Percentiles rank a stretch among this genome's conserved stretches.
These are phyloP conservation scores for Urosaurus nigricauda DNA, from an alignment of 2,797 vertebrate species.

Conservation along the genomic window DNA sequence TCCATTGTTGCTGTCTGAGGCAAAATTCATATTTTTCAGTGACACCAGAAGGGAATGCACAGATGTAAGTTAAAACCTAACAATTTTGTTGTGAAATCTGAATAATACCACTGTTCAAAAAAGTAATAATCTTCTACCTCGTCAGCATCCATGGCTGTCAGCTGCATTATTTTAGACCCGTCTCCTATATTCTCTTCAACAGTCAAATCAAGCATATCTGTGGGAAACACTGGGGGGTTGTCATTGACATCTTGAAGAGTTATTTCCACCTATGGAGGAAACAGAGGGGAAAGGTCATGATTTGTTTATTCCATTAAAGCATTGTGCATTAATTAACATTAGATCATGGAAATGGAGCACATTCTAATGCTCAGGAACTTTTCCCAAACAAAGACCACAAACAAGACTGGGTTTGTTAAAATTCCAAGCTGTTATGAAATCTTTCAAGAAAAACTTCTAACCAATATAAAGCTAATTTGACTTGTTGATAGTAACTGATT, in stretches of 20 bases:
- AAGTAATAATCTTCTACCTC: slow-evolving; percentile 80
- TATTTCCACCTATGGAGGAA: slow-evolving; percentile 91
- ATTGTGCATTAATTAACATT: slow-evolving; percentile 49
- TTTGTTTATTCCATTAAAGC: slow-evolving; percentile 36
- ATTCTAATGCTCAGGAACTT: slow-evolving; percentile 54
- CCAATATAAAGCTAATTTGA: slow-evolving; percentile 68
- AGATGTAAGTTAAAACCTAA: background rate
- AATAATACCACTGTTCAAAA: slow-evolving; percentile 14
- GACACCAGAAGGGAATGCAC: background rate
- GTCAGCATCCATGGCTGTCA: slow-evolving; percentile 96
- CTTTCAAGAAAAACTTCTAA: slow-evolving; percentile 61
- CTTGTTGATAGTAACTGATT: slow-evolving; percentile 71
- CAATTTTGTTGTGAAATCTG: background rate
- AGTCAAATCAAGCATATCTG: slow-evolving; percentile 92
- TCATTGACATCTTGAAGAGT: slow-evolving; percentile 98
- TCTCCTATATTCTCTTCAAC: slow-evolving; percentile 96
- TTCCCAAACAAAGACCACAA: slow-evolving; percentile 52
- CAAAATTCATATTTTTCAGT: background rate
- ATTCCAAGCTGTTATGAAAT: slow-evolving; percentile 64
- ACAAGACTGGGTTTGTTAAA: slow-evolving; percentile 59
- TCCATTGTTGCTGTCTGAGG: background rate
- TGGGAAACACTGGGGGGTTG: slow-evolving; percentile 96
- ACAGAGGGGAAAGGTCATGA: slow-evolving; percentile 64
- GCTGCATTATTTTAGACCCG: slow-evolving; percentile 95
- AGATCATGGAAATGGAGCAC: slow-evolving; percentile 40